These are phyloP conservation scores for Drosophila rellima DNA, from an alignment of 2,888 invertebrate genomes.

Conservation along the genomic window DNA sequence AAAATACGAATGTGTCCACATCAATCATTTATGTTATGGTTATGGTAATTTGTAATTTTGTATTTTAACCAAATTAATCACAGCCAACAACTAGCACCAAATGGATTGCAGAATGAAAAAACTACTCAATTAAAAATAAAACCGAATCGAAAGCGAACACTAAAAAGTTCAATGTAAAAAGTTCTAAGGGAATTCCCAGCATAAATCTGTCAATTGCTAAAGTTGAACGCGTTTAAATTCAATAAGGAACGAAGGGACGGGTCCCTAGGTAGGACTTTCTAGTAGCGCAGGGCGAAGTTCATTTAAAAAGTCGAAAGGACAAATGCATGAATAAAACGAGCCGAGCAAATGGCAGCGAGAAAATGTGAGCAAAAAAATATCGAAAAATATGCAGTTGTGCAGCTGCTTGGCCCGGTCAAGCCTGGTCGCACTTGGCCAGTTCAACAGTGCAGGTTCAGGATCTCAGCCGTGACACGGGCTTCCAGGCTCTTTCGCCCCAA, in stretches of 20 bases:
- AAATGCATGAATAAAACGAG: slow-evolving; percentile 73
- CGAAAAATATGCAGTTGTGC: slow-evolving; percentile 25
- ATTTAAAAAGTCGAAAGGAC: slow-evolving; percentile 80
- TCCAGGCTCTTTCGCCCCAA: slow-evolving; percentile 6
- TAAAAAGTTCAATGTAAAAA: slow-evolving; percentile 27
- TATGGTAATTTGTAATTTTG: slow-evolving; percentile 48
- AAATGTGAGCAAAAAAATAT: slow-evolving; percentile 38
- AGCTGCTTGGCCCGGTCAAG: slow-evolving; percentile 41
- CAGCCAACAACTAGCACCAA: slow-evolving; percentile 33
- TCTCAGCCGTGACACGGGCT: slow-evolving; percentile 55
- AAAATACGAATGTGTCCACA: slow-evolving; percentile 1
- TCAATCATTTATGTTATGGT: slow-evolving; percentile 36
- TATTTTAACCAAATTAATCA: slow-evolving; percentile 13
- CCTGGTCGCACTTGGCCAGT: slow-evolving; percentile 39
- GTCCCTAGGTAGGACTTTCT: slow-evolving; percentile 15
- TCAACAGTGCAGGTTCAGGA: slow-evolving; percentile 17
- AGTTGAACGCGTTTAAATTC: slow-evolving; percentile 69
- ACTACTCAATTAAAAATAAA: slow-evolving; percentile 2
- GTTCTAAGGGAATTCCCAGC: slow-evolving; percentile 35
- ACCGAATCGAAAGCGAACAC: slow-evolving; percentile 2
- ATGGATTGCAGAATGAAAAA: not conserved
- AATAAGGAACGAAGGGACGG: slow-evolving; percentile 26
- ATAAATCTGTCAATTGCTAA: slow-evolving; percentile 77
- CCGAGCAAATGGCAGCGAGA: slow-evolving; percentile 37
- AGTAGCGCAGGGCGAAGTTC: slow-evolving; percentile 62